Evolutionary conservation across 2,113 vertebrate species (phyloP).

Genomic region (Platysternon megacephalum): DNA sequence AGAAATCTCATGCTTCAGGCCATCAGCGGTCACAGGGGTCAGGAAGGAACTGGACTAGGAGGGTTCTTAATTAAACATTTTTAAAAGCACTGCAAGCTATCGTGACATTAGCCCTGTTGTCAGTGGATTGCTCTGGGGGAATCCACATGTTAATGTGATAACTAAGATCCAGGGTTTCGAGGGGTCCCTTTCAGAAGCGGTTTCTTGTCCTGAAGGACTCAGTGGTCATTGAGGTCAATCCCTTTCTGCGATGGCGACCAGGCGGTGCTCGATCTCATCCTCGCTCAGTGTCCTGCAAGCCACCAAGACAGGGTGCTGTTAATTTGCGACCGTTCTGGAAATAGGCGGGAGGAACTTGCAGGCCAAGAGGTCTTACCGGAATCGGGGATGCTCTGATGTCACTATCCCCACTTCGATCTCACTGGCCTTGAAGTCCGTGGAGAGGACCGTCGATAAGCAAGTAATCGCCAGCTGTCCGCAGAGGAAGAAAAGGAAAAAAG

Average conservation of each 20-base stretch:
- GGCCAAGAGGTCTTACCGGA: conserved; percentile 70
- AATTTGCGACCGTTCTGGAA: background rate
- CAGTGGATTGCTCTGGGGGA: background rate
- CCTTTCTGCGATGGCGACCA: conserved; percentile 79
- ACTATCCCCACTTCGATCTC: conserved; percentile 82
- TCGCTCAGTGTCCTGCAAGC: conserved; percentile 73
- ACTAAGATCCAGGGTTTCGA: background rate
- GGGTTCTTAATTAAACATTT: background rate
- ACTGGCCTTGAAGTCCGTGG: conserved; percentile 78
- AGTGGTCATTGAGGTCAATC: conserved; percentile 60
- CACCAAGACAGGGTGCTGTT: background rate
- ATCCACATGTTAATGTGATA: background rate
- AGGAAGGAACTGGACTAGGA: background rate
- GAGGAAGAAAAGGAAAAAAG: background rate
- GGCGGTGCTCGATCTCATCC: conserved; percentile 75
- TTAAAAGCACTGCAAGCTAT: background rate
- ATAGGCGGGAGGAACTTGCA: too few relatives aligned
- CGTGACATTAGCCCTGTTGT: background rate
- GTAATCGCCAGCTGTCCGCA: conserved; percentile 78
- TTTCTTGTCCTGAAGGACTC: background rate
- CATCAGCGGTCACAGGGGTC: background rate
- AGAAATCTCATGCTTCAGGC: background rate
- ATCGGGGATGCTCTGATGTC: conserved; percentile 80
- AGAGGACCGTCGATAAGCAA: conserved; percentile 79
- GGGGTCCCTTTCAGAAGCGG: background rate